Evolutionary conservation across 2,113 vertebrate species (phyloP).

Genomic region (Albula goreensis): DNA sequence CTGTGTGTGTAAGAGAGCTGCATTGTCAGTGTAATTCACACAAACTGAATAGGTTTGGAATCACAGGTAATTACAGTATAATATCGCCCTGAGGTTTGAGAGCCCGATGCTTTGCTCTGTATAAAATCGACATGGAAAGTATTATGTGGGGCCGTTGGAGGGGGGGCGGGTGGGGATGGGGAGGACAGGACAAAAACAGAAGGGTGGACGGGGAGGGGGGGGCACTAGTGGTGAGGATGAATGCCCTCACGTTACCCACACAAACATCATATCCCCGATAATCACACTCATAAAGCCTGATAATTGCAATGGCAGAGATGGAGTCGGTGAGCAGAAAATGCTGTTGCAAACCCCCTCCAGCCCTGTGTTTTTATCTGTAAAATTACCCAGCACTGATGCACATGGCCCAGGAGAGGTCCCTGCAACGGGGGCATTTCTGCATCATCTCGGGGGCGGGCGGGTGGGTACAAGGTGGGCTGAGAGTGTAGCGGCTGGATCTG

Average conservation of each 20-base stretch:
- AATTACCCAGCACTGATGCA: not conserved
- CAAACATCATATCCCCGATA: slow-evolving; percentile 42
- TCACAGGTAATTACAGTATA: slow-evolving; percentile 8
- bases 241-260: slow-evolving; percentile 43
- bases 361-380: not conserved
- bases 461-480: not conserved
- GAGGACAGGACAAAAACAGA: not conserved
- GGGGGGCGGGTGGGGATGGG: too few relatives aligned
- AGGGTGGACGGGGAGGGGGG: not conserved
- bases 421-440: not conserved
- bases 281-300: slow-evolving; percentile 56
- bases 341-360: not conserved
- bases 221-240: not conserved
- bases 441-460: not conserved
- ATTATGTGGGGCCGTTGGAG: not conserved
- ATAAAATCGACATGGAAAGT: slow-evolving; percentile 2
- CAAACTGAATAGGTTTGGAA: not conserved
- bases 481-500: too few relatives aligned
- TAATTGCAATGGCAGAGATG: slow-evolving; percentile 52
- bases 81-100: not conserved
- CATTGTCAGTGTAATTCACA: not conserved
- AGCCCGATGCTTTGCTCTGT: not conserved
- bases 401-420: not conserved
- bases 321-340: slow-evolving; percentile 37
- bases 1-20: not conserved